phyloP scores from a whole-genome alignment of 2,113 vertebrate genomes.

The Notechis scutatus region DNA sequence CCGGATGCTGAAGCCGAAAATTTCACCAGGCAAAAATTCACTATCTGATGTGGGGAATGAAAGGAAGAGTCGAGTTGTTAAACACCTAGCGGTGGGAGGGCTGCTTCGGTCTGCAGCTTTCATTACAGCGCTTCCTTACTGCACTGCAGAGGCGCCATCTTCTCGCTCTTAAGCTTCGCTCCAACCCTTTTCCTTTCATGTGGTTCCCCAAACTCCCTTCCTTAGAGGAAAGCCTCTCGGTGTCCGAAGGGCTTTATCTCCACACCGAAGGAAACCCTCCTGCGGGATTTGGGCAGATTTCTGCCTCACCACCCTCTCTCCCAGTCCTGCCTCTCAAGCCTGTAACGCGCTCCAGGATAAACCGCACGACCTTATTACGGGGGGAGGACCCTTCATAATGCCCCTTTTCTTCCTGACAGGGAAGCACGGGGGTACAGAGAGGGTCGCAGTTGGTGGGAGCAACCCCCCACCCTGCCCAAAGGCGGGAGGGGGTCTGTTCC shows the following conservation, averaged over 20 bases:
- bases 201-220: slow-evolving; percentile 42
- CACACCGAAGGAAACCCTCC: background rate
- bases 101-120: slow-evolving; percentile 64
- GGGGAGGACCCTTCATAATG: background rate
- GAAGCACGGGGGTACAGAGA: background rate
- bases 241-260: background rate
- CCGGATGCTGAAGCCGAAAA: background rate
- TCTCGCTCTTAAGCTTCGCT: slow-evolving; percentile 73
- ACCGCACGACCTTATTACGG: background rate
- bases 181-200: slow-evolving; percentile 57
- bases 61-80: slow-evolving; percentile 42
- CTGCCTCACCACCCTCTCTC: background rate
- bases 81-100: slow-evolving; percentile 67
- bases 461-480: background rate
- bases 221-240: slow-evolving; percentile 17
- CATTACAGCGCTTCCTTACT: slow-evolving; percentile 70
- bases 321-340: background rate
- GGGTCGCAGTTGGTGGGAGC: background rate
- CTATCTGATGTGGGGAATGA: slow-evolving; percentile 36
- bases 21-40: background rate
- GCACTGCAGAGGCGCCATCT: slow-evolving; percentile 97
- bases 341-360: background rate
- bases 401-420: background rate
- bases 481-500: background rate
- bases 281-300: background rate